Base-by-base conservation (phyloP, 2,113 vertebrate genomes). In the Dinomys branickii region DNA sequence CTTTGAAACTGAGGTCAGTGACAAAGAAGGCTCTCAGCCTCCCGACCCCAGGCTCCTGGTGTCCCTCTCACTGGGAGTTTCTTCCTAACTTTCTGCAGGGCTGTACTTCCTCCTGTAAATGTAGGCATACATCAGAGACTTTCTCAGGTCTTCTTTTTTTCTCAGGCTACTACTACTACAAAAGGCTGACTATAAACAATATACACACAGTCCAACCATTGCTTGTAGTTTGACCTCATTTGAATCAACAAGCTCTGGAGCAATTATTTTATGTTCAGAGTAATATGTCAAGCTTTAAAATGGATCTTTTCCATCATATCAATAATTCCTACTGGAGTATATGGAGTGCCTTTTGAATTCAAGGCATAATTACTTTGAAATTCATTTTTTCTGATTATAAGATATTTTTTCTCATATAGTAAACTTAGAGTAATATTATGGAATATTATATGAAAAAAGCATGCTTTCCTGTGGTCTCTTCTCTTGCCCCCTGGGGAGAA, bases 401-500 rank as follows among this genome's bases (percentile, higher is more conserved):
- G 84, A 89, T 63, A 50, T n/a, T 78, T 77, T 54, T 73, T 82
- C 28, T 94, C 30, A 61, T 67, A 9, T 7, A 47, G 19, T 86
- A 88, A 85, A 35, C 83, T 44, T 88, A 26, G 33, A 88, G 73
- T 83, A 95, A 58, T 81, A 56, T 77, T 90, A 52, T 65, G 52
- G 71, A 9, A 54, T 56, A 69, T 54, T 75, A 69, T n/a, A 61
- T 47, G 26, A 90, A 86, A 6, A 63, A n/a, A n/a, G 90, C 47
- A 63, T 87, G 67, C 94, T 81, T 54, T 61, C 80, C 16, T 94
- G 94, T 44, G 44, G 12, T 35, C 92, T 95, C 47, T 95, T 94
- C 33, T 96, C 44, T 14, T 96, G 85, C 12, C 61, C 90, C 16
- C 92, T 97, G 92, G 59, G 59, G 92, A 95, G 69, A 96, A 92